phyloP scores from a whole-genome alignment of 2,888 invertebrate genomes.

The Proisotoma minuta region DNA sequence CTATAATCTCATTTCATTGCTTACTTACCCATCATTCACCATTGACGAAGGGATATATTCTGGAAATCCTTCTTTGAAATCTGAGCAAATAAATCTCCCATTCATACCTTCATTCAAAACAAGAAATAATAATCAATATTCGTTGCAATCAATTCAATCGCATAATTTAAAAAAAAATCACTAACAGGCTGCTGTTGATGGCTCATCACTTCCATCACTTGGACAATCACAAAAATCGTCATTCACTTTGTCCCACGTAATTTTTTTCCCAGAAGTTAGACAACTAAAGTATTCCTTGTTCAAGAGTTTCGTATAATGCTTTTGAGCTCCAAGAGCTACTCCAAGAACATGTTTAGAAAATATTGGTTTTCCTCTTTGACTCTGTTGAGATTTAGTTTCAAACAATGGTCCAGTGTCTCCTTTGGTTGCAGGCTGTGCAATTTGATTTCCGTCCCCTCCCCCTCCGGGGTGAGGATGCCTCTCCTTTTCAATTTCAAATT shows the following conservation, averaged over 20 bases:
- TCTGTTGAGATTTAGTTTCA: slow-evolving; percentile 1
- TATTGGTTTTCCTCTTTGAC: slow-evolving; percentile 29
- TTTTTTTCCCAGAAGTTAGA: slow-evolving; percentile 53
- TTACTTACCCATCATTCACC: slow-evolving; percentile 53
- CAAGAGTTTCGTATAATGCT: slow-evolving; percentile 27
- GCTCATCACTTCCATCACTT: slow-evolving; percentile 53
- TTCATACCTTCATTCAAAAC: no score
- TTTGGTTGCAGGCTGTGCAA: neutral
- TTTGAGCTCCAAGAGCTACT: slow-evolving; percentile 36
- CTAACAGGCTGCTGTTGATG: slow-evolving; percentile 55
- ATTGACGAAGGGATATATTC: slow-evolving; percentile 50
- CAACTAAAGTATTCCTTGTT: slow-evolving; percentile 49
- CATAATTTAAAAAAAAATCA: no score
- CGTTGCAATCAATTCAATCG: no score
- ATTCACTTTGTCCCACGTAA: slow-evolving; percentile 67
- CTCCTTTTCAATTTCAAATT: neutral
- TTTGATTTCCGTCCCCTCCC: neutral
- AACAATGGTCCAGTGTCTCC: neutral
- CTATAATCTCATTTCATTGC: no score
- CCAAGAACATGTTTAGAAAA: slow-evolving; percentile 32
- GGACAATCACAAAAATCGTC: slow-evolving; percentile 91
- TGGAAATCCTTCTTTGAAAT: slow-evolving; percentile 26
- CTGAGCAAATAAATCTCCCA: slow-evolving; percentile 48
- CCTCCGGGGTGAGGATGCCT: no score
- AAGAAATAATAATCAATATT: no score